Conservation (phyloP, 2,888 invertebrate species). For the Hirtodrosophila confusa region DNA sequence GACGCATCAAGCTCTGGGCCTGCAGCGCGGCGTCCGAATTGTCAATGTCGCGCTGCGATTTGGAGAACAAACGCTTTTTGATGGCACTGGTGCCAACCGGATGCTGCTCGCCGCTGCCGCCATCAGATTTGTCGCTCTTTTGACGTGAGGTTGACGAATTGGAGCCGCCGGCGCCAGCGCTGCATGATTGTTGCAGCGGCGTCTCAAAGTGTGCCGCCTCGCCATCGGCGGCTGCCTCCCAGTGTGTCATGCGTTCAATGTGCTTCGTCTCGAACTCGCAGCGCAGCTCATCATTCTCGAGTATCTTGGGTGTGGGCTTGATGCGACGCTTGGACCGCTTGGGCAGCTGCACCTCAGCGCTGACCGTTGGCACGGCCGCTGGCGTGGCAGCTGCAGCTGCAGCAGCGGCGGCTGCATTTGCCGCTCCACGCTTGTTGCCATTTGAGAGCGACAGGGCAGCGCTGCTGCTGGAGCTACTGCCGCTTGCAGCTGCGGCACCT, state of each 20-base stretch:
- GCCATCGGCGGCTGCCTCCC: constrained; percentile 56
- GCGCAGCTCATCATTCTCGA: constrained; percentile 87
- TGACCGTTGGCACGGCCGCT: not conserved
- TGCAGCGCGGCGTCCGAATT: constrained; percentile 61
- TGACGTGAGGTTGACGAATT: constrained; percentile 63
- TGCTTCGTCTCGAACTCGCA: constrained; percentile 86
- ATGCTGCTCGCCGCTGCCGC: constrained; percentile 65
- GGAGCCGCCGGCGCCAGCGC: constrained; percentile 34
- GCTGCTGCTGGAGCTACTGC: constrained; percentile 18
- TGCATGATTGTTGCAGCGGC: constrained; percentile 58
- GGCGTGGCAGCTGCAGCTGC: constrained; percentile 13
- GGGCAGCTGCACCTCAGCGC: constrained; percentile 55
- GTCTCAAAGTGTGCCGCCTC: constrained; percentile 56
- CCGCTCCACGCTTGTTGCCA: constrained; percentile 50
- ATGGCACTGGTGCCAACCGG: constrained; percentile 69
- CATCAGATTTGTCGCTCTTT: constrained; percentile 77
- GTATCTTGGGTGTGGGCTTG: constrained; percentile 88
- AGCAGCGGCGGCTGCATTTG: constrained; percentile 10
- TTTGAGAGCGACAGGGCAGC: constrained; percentile 33
- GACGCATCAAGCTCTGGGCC: constrained; percentile 58
- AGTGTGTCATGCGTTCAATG: constrained; percentile 85
- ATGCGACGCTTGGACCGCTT: constrained; percentile 86
- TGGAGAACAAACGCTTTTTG: constrained; percentile 79
- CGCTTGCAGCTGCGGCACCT: not conserved
- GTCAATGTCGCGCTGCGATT: constrained; percentile 64